Evolutionary conservation across 2,888 invertebrate species (phyloP).

Genomic region (Cancer borealis): DNA sequence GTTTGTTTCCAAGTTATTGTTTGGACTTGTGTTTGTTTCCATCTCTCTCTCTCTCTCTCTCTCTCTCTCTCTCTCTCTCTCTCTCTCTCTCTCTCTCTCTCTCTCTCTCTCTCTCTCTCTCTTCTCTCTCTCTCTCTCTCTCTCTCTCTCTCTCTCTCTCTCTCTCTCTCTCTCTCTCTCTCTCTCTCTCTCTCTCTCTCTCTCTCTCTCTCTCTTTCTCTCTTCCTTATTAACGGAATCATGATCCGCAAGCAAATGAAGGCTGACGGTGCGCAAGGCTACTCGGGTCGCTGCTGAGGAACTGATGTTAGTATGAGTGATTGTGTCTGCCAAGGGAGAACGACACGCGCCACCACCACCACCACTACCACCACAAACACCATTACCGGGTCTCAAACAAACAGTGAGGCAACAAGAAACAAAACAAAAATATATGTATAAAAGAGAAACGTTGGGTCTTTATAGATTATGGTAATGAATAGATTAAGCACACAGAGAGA

Average conservation of each 20-base stretch:
- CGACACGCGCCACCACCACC: slow-evolving; percentile 10
- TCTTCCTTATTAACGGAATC: too few relatives aligned
- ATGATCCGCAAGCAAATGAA: neutral
- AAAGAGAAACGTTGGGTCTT: neutral
- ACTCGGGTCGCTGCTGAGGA: neutral
- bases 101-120: neutral
- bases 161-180: neutral
- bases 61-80: neutral
- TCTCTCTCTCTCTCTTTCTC: neutral
- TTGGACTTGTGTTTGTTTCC: neutral
- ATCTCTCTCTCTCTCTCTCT: neutral
- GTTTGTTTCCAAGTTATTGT: neutral
- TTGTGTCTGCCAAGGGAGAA: neutral
- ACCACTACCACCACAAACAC: neutral
- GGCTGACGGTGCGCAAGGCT: neutral
- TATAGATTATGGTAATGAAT: slow-evolving; percentile 25
- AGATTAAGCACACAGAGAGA: neutral
- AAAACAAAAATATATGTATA: neutral
- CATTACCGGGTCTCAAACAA: neutral
- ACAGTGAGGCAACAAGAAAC: neutral
- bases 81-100: neutral
- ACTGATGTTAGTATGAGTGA: slow-evolving; percentile 8
- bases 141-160: neutral
- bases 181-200: slow-evolving; percentile 13
- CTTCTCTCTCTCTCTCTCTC: neutral